Conservation (phyloP, 2,888 invertebrate genomes). For the Laspeyria flexula region DNA sequence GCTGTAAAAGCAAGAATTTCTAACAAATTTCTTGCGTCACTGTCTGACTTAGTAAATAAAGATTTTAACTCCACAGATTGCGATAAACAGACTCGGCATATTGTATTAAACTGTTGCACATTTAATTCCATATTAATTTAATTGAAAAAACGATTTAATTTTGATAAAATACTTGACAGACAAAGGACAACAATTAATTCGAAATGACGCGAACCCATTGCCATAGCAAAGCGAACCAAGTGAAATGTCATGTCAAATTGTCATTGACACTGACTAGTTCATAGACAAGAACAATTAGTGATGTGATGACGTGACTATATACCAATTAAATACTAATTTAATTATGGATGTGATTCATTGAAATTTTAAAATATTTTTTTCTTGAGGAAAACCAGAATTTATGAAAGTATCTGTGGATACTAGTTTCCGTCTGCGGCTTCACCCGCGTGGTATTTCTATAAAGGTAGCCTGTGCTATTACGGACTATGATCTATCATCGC, state of each 20-base stretch:
- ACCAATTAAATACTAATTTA: too few species aligned
- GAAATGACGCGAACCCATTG: conserved; percentile 1
- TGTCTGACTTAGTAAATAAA: conserved; percentile 55
- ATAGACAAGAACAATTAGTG: too few species aligned
- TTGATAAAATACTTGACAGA: background rate
- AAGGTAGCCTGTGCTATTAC: too few species aligned
- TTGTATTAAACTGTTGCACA: conserved; percentile 47
- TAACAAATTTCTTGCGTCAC: conserved; percentile 53
- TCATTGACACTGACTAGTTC: too few species aligned
- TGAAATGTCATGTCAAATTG: background rate
- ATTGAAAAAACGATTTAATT: conserved; percentile 8
- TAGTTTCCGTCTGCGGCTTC: too few species aligned
- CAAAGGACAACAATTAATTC: conserved; percentile 10
- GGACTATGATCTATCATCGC: too few species aligned
- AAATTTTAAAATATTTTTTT: too few species aligned
- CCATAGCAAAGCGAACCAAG: background rate
- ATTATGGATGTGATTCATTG: too few species aligned
- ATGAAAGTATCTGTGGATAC: too few species aligned
- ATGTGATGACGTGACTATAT: too few species aligned
- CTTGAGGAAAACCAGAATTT: too few species aligned
- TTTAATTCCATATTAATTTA: conserved; percentile 47
- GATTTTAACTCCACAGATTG: conserved; percentile 59
- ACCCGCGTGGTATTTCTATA: too few species aligned
- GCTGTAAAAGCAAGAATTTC: conserved; percentile 63
- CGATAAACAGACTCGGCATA: conserved; percentile 69